Conservation (phyloP, 2,888 invertebrate genomes). For the Microctonus brassicae region DNA sequence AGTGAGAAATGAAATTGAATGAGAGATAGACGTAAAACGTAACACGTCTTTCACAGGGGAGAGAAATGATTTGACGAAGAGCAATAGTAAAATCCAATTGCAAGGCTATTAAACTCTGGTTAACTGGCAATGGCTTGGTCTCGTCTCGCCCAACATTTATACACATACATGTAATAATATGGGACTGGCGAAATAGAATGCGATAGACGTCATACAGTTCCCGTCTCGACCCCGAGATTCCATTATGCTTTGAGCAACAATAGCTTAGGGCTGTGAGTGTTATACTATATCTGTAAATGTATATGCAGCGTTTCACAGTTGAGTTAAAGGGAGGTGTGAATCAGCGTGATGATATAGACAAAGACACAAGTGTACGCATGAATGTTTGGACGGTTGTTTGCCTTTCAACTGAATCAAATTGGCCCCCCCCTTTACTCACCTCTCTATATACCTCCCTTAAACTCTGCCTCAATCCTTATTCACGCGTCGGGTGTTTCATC, state of each 20-base stretch:
- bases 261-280: slow-evolving; percentile 69
- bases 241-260: slow-evolving; percentile 69
- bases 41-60: slow-evolving; percentile 55
- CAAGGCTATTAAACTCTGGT: slow-evolving; percentile 68
- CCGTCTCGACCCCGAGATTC: slow-evolving; percentile 67
- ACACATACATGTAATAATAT: slow-evolving; percentile 22
- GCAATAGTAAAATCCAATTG: slow-evolving; percentile 70
- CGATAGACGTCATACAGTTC: slow-evolving; percentile 44
- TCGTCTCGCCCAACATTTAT: slow-evolving; percentile 7
- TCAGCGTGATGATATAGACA: slow-evolving; percentile 41
- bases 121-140: slow-evolving; percentile 57
- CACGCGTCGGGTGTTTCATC: slow-evolving; percentile 62
- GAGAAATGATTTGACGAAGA: slow-evolving; percentile 49
- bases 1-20: slow-evolving; percentile 46
- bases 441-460: slow-evolving; percentile 60
- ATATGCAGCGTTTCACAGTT: slow-evolving; percentile 64
- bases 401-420: slow-evolving; percentile 54
- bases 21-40: slow-evolving; percentile 62
- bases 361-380: slow-evolving; percentile 27
- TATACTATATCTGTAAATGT: slow-evolving; percentile 48
- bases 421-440: background rate
- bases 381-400: slow-evolving; percentile 61
- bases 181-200: slow-evolving; percentile 25
- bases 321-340: slow-evolving; percentile 43
- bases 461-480: slow-evolving; percentile 68